These are phyloP conservation scores for Drosophila recens DNA, from an alignment of 2,888 invertebrate species.

Conservation along the genomic window DNA sequence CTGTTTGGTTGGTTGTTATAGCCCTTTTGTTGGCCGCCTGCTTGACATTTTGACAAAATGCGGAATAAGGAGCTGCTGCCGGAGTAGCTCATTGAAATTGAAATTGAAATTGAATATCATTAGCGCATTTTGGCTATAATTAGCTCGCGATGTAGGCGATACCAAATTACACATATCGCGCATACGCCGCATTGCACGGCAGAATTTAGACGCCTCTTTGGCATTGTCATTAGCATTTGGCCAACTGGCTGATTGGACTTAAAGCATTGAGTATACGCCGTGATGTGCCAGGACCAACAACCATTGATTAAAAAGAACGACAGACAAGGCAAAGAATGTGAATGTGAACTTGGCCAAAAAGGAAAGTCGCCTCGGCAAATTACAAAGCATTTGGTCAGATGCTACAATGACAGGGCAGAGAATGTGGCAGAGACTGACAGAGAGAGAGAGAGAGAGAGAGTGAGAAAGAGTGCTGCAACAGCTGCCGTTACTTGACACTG, in stretches of 20 bases:
- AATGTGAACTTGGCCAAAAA: slow-evolving; percentile 7
- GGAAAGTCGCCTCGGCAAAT: slow-evolving; percentile 24
- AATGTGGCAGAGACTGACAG: slow-evolving; percentile 1
- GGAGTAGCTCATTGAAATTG: slow-evolving; percentile 44
- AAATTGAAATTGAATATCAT: slow-evolving; percentile 70
- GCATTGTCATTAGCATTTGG: slow-evolving; percentile 11
- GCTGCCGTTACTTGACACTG: slow-evolving; percentile 60
- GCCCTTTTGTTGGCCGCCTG: slow-evolving; percentile 52
- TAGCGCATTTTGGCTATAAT: slow-evolving; percentile 67
- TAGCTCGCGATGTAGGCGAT: slow-evolving; percentile 28
- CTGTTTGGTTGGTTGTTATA: slow-evolving; percentile 28
- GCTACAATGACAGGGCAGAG: slow-evolving; percentile 24
- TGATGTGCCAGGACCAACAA: background rate
- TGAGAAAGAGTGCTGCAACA: slow-evolving; percentile 45
- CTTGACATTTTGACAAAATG: slow-evolving; percentile 74
- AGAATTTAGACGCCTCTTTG: slow-evolving; percentile 3
- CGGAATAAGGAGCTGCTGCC: slow-evolving; percentile 24
- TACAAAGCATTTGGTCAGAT: slow-evolving; percentile 24
- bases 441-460: slow-evolving; percentile 17
- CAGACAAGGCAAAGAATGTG: slow-evolving; percentile 7
- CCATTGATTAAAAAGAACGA: background rate
- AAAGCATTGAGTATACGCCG: background rate
- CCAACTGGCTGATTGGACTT: slow-evolving; percentile 6
- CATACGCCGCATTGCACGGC: slow-evolving; percentile 40
- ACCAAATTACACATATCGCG: slow-evolving; percentile 65